phyloP scores from a whole-genome alignment of 2,113 vertebrate species.

The Scolopax mira region DNA sequence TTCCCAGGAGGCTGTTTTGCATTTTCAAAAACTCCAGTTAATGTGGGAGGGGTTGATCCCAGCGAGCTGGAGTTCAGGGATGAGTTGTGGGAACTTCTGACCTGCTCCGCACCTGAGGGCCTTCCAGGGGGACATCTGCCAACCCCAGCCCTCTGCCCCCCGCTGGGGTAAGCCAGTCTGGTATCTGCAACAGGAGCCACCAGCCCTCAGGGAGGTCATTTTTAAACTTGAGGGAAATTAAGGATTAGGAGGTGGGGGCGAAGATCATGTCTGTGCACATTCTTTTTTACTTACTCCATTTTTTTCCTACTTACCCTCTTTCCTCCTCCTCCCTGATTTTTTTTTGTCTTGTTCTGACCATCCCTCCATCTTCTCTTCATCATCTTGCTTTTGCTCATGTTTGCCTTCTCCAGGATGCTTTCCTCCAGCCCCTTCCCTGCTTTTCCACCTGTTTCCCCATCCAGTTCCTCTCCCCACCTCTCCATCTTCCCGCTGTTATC shows the following conservation, averaged over 20 bases:
- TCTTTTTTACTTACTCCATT: neutral
- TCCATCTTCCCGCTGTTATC: neutral
- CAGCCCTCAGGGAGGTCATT: neutral
- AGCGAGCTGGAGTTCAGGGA: fast-evolving
- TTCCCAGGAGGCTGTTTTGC: neutral
- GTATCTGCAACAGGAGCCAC: neutral
- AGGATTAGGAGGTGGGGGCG: neutral
- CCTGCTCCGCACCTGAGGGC: neutral
- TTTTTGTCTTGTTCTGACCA: neutral
- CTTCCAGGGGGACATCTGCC: neutral
- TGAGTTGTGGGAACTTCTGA: neutral
- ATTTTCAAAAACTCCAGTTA: neutral
- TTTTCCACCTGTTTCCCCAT: neutral
- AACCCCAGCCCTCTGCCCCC: fast-evolving
- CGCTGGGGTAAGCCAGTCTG: fast-evolving
- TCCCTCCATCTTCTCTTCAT: neutral
- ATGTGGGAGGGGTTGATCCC: neutral
- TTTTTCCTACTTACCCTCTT: neutral
- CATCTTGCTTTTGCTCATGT: neutral
- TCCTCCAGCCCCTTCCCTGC: neutral
- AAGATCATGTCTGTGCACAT: neutral
- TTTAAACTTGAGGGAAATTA: neutral
- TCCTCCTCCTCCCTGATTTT: neutral
- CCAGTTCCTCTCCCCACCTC: neutral
- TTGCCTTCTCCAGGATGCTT: neutral